phyloP scores from a whole-genome alignment of 2,888 invertebrate genomes.

The Lingula anatina region DNA sequence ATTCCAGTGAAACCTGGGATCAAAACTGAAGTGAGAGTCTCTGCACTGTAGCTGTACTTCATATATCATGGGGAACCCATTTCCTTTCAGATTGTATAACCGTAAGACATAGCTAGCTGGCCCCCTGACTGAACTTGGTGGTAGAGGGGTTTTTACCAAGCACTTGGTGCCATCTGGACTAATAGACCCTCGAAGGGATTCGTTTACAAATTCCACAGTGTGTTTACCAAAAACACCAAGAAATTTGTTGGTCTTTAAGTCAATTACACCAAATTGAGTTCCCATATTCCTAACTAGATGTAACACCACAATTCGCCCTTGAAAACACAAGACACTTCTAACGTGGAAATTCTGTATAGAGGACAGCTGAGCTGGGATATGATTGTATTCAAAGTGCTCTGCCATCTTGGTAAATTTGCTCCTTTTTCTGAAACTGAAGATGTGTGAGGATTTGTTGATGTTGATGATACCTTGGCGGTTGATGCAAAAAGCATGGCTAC shows the following conservation, averaged over 20 bases:
- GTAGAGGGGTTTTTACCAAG: conserved; percentile 37
- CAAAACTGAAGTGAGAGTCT: conserved; percentile 45
- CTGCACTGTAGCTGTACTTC: conserved; percentile 33
- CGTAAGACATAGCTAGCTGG: conserved; percentile 34
- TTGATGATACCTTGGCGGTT: conserved; percentile 49
- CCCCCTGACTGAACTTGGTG: conserved; percentile 19
- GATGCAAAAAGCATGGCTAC: conserved; percentile 49
- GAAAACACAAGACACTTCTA: conserved; percentile 46
- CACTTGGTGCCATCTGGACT: conserved; percentile 46
- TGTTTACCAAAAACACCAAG: conserved; percentile 48
- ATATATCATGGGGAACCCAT: conserved; percentile 20
- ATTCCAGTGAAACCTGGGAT: conserved; percentile 42
- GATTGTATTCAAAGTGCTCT: conserved; percentile 53
- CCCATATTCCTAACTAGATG: conserved; percentile 46
- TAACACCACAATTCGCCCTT: conserved; percentile 41
- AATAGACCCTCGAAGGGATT: conserved; percentile 41
- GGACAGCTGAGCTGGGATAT: conserved; percentile 51
- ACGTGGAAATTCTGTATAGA: conserved; percentile 52
- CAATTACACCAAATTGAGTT: conserved; percentile 49
- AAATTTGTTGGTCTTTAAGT: conserved; percentile 46
- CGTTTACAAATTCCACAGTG: conserved; percentile 43
- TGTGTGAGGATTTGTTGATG: conserved; percentile 42
- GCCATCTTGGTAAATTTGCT: conserved; percentile 52
- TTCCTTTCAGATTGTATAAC: conserved; percentile 39
- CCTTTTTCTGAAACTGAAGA: conserved; percentile 46